A percentile compares a stretch with the other conserved stretches of the same genome.
Conservation (phyloP, 2,888 invertebrate species). For the Branchinecta sandiegonensis region DNA sequence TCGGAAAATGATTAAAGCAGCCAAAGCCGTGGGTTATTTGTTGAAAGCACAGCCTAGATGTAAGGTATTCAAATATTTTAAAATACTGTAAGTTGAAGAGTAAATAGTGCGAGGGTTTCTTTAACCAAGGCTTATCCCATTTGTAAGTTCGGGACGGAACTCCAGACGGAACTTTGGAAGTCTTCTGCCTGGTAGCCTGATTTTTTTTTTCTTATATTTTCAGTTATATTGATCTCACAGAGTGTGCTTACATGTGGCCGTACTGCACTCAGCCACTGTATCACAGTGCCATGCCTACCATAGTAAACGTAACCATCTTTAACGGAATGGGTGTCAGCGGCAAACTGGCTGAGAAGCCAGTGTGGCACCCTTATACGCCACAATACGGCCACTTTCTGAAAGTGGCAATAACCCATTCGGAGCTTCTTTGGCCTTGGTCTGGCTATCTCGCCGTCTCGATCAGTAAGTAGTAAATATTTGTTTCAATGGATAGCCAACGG, state of each 20-base stretch:
- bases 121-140: no score
- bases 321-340: constrained; percentile 88
- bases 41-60: no score
- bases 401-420: constrained; percentile 59
- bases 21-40: no score
- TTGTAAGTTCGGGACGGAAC: no score
- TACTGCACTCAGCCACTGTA: constrained; percentile 92
- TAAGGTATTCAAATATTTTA: no score
- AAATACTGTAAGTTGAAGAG: no score
- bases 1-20: no score
- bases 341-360: constrained; percentile 50
- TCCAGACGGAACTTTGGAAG: no score
- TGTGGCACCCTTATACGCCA: constrained; percentile 77
- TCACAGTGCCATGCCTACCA: constrained; percentile 66
- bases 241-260: constrained; percentile 97
- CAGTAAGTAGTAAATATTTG: constrained; percentile 16
- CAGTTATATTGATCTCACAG: constrained; percentile 82
- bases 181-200: neutral
- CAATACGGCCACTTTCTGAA: constrained; percentile 64
- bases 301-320: constrained; percentile 83
- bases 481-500: neutral
- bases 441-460: constrained; percentile 79
- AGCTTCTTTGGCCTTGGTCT: constrained; percentile 89
- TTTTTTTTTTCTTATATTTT: constrained; percentile 34
- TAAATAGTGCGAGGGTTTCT: no score